Percentiles rank a stretch among this genome's conserved stretches.
phyloP scores from a whole-genome alignment of 1,140 invertebrate genomes.

The Oncopodura yosiiana region DNA sequence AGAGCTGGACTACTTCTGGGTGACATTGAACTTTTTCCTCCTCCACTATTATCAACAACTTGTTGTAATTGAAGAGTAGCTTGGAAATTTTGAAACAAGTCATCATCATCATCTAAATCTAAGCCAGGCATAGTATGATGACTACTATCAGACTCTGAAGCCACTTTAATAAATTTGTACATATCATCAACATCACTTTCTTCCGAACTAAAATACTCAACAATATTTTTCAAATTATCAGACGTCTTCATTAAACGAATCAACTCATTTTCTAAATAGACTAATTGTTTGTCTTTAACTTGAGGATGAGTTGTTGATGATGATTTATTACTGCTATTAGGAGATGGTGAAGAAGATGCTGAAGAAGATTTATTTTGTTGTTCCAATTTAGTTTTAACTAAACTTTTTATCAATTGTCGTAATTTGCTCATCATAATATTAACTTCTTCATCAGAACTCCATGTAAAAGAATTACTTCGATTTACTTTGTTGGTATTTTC shows the following conservation, averaged over 20 bases:
- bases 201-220: slow-evolving; percentile 80
- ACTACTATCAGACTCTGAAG: slow-evolving; percentile 8
- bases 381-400: slow-evolving; percentile 46
- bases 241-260: slow-evolving; percentile 86
- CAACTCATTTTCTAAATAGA: slow-evolving; percentile 50
- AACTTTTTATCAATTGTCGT: slow-evolving; percentile 79
- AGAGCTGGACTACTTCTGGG: slow-evolving; percentile 67
- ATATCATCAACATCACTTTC: slow-evolving; percentile 75
- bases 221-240: slow-evolving; percentile 79
- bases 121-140: slow-evolving; percentile 7
- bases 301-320: slow-evolving; percentile 36
- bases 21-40: slow-evolving; percentile 40
- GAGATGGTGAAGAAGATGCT: slow-evolving; percentile 12
- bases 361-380: slow-evolving; percentile 45
- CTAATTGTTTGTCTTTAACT: slow-evolving; percentile 27
- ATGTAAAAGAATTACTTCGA: slow-evolving; percentile 38
- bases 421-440: slow-evolving; percentile 92
- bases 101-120: slow-evolving; percentile 16
- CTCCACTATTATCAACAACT: slow-evolving; percentile 43
- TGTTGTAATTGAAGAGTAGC: slow-evolving; percentile 10
- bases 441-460: slow-evolving; percentile 85
- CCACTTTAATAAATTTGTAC: slow-evolving; percentile 36
- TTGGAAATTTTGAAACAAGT: slow-evolving; percentile 18
- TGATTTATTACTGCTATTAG: slow-evolving; percentile 43
- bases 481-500: not conserved